These are phyloP conservation scores for Andrena dorsata DNA, from an alignment of 2,888 invertebrate species.

Conservation along the genomic window DNA sequence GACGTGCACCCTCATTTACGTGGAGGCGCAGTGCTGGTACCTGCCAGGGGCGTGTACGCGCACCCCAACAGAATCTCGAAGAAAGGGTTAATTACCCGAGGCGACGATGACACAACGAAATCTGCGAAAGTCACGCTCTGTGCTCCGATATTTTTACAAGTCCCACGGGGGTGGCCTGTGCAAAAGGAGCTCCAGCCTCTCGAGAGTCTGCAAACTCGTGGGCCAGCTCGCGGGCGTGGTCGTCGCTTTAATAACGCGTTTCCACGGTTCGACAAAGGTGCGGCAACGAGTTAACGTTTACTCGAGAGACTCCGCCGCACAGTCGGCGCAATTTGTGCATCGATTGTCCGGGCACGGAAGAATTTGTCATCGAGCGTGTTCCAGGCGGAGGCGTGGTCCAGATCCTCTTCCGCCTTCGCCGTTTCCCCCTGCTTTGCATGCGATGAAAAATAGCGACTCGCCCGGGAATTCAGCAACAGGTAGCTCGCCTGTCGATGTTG, in stretches of 20 bases:
- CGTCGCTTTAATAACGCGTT: background rate
- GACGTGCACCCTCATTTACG: background rate
- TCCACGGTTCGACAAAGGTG: background rate
- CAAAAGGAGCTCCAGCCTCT: slow-evolving; percentile 16
- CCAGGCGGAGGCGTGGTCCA: slow-evolving; percentile 14
- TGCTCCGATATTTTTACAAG: slow-evolving; percentile 9
- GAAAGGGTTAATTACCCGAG: slow-evolving; percentile 20
- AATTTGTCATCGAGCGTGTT: slow-evolving; percentile 42
- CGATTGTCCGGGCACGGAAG: slow-evolving; percentile 38
- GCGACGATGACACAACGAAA: slow-evolving; percentile 38
- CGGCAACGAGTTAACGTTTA: slow-evolving; percentile 7
- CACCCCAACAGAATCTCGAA: background rate
- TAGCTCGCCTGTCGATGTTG: slow-evolving; percentile 54
- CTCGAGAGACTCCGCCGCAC: slow-evolving; percentile 13
- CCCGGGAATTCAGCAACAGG: slow-evolving; percentile 66
- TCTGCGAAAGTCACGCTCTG: slow-evolving; percentile 14
- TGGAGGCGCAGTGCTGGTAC: background rate
- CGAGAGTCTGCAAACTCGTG: slow-evolving; percentile 12
- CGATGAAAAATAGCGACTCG: slow-evolving; percentile 58
- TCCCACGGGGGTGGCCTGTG: background rate
- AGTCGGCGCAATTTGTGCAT: slow-evolving; percentile 36
- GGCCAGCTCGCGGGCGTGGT: slow-evolving; percentile 35
- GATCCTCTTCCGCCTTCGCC: slow-evolving; percentile 30
- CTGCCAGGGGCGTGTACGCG: slow-evolving; percentile 5
- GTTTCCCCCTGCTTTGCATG: slow-evolving; percentile 45